Evolutionary conservation across 2,888 invertebrate species (phyloP), one percentile per base, ranked within the genome.

Genomic region (Noctua janthina): DNA sequence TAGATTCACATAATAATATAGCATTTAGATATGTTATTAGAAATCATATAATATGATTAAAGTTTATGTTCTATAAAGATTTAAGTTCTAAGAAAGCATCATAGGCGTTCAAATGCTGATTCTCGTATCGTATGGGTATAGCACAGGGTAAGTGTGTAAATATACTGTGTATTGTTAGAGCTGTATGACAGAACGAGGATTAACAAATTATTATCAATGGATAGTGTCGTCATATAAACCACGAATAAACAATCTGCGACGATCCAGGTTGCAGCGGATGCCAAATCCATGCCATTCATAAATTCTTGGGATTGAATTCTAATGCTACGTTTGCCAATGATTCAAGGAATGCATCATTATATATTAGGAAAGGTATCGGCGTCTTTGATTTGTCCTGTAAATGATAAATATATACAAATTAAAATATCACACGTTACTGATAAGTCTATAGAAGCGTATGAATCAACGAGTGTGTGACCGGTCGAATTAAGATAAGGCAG

Each of bases 231-330:
- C 64, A 81, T 73, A 67, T 76, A 67, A 78, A 70, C 49, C 54
- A 70, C 66, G 73, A 78, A 81, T 85, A 74, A 80, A 67, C 56
- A 73, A 46, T 59, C 74, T 62, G 23, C 46, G 43, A 39, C 70
- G 35, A 39, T 84, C 69, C 77, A 76, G 78, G 46, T 17, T 76
- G 69, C 73, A 56, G 46, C 13, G 35, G 62, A 73, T 81, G 84
- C 85, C 85, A 84, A 85, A 81, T 76, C 75, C 51, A 67, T 76
- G 69, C 75, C 85, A 85, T 81, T 85, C 78, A 73, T 85, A 81
- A 68, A 81, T 81, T 81, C 59, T 69, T 81, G 35, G 13, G 64
- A 78, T 81, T 75, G 17, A 17, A 68, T 75, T 81, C 74, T n/a
- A 76, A 74, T 75, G 67, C 49, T 83, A 49, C 62, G 54, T 56